These are phyloP conservation scores for Apamea sordens DNA, from an alignment of 2,888 invertebrate genomes.

Conservation along the genomic window DNA sequence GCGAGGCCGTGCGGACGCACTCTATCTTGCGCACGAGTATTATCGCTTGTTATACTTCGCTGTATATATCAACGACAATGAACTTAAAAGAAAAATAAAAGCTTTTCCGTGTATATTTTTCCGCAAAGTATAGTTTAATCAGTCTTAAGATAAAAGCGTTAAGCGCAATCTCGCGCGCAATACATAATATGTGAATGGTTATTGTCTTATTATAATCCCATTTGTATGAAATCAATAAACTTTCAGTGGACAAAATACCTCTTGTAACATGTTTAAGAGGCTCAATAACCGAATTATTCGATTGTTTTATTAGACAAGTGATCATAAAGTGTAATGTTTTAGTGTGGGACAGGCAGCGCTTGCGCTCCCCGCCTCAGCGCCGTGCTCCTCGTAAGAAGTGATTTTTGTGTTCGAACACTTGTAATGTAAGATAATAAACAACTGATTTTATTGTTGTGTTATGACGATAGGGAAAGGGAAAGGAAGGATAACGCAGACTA, in stretches of 20 bases:
- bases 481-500: conserved; percentile 50
- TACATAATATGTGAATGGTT: conserved; percentile 49
- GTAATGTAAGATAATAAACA: conserved; percentile 71
- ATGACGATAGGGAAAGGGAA: conserved; percentile 66
- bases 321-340: conserved; percentile 81
- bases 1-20: conserved; percentile 81
- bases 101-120: conserved; percentile 82
- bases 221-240: conserved; percentile 60
- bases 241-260: conserved; percentile 68
- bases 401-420: conserved; percentile 80
- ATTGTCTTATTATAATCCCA: conserved; percentile 44
- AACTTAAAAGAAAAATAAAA: conserved; percentile 83
- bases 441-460: conserved; percentile 74
- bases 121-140: conserved; percentile 69
- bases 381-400: conserved; percentile 78
- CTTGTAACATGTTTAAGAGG: conserved; percentile 66
- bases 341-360: conserved; percentile 69
- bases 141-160: conserved; percentile 62
- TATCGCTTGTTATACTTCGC: conserved; percentile 72
- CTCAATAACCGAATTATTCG: conserved; percentile 77
- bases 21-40: conserved; percentile 79
- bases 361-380: conserved; percentile 68
- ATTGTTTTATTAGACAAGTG: conserved; percentile 86
- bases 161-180: conserved; percentile 40
- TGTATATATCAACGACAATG: conserved; percentile 79